Evolutionary conservation across 2,113 vertebrate genomes (phyloP).

Genomic region (Suricata suricatta): DNA sequence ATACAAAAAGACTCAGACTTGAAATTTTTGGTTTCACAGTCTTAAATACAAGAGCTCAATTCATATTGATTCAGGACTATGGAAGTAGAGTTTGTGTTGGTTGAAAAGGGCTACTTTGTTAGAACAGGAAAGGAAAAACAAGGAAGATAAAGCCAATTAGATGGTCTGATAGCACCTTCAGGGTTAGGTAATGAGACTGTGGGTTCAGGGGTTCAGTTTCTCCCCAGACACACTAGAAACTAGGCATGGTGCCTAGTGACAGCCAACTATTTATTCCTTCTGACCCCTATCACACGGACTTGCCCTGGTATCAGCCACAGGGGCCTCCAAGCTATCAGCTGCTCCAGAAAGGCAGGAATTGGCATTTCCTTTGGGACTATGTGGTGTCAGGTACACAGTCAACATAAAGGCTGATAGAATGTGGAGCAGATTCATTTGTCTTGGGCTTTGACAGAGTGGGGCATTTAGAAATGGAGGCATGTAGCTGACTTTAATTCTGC

Average conservation of each 20-base stretch:
- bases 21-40: background rate
- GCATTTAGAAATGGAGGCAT: slow-evolving; percentile 43
- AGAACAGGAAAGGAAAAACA: background rate
- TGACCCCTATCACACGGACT: background rate
- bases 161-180: background rate
- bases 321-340: background rate
- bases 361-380: background rate
- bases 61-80: background rate
- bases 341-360: background rate
- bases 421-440: background rate
- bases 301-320: background rate
- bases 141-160: background rate
- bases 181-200: background rate
- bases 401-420: background rate
- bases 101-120: background rate
- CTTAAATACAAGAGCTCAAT: background rate
- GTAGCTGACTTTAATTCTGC: slow-evolving; percentile 9
- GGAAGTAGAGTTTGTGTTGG: background rate
- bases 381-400: background rate
- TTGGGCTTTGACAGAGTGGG: background rate
- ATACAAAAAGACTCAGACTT: background rate
- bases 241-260: background rate
- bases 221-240: background rate
- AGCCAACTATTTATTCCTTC: background rate
- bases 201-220: background rate